phyloP scores from a whole-genome alignment of 2,797 vertebrate genomes.

The Enteromius afrohamiltoni region DNA sequence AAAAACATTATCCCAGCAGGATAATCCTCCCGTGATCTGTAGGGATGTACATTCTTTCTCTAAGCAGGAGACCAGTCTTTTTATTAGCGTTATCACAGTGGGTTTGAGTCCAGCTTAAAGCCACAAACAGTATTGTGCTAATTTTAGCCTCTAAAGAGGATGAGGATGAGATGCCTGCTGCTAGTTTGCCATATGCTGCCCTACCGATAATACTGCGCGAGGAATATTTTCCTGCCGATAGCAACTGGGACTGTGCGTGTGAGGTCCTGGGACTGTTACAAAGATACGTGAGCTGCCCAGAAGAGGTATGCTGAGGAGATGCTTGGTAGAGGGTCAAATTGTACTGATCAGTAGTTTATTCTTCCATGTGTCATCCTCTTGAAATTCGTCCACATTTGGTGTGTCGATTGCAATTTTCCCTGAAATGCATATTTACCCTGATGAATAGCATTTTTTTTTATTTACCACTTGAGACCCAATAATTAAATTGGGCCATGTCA shows the following conservation, averaged over 20 bases:
- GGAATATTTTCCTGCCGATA: constrained; percentile 83
- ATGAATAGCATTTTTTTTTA: constrained; percentile 81
- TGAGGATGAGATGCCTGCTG: constrained; percentile 96
- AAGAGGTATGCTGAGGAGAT: constrained; percentile 55
- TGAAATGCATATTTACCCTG: constrained; percentile 86
- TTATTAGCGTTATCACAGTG: constrained; percentile 79
- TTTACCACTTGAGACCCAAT: constrained; percentile 77
- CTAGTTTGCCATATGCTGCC: constrained; percentile 93
- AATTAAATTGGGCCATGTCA: constrained; percentile 79
- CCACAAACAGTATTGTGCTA: constrained; percentile 90
- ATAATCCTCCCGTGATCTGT: constrained; percentile 55
- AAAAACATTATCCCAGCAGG: constrained; percentile 50
- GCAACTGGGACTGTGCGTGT: constrained; percentile 73
- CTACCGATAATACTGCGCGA: constrained; percentile 88
- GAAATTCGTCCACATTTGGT: constrained; percentile 77
- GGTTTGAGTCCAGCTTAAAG: constrained; percentile 81
- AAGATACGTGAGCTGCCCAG: constrained; percentile 71
- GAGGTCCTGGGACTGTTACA: constrained; percentile 68
- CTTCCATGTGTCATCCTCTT: constrained; percentile 61
- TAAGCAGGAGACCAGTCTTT: constrained; percentile 59
- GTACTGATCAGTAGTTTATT: neutral
- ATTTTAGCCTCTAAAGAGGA: constrained; percentile 99
- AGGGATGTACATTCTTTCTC: constrained; percentile 46
- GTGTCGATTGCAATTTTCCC: constrained; percentile 76
- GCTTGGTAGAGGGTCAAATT: neutral